Conservation (phyloP, 2,113 vertebrate species). For the Lamprotornis superbus region DNA sequence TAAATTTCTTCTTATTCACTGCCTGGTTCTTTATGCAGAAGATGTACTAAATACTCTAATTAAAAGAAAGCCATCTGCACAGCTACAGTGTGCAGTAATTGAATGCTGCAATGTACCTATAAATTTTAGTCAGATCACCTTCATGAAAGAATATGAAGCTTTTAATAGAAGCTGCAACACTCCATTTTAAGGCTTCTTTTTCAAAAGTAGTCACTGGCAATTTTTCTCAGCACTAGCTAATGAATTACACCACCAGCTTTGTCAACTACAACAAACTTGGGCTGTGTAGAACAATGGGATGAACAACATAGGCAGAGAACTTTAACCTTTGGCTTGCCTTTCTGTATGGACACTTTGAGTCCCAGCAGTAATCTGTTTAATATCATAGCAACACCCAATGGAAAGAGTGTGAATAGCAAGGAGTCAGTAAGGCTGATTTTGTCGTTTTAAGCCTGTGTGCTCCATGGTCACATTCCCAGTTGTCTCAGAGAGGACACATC, state of each 20-base stretch:
- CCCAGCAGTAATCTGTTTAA: constrained; percentile 55
- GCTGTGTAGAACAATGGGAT: background rate
- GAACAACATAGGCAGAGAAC: background rate
- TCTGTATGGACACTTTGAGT: background rate
- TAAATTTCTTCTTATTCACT: constrained; percentile 4
- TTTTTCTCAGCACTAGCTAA: background rate
- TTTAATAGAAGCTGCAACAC: background rate
- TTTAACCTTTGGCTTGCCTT: constrained; percentile 14
- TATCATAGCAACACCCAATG: constrained; percentile 75
- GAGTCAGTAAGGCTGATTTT: background rate
- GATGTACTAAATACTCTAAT: constrained; percentile 11
- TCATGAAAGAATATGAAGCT: background rate
- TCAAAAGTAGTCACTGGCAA: background rate
- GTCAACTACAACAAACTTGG: background rate
- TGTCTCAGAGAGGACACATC: background rate
- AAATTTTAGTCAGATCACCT: constrained; percentile 36
- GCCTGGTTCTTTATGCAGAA: constrained; percentile 19
- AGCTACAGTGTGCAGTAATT: background rate
- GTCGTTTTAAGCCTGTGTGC: background rate
- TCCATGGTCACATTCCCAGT: background rate
- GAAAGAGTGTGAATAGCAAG: constrained; percentile 70
- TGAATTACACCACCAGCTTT: background rate
- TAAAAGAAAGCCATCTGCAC: constrained; percentile 39
- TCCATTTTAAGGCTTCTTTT: background rate
- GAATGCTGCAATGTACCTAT: background rate